A percentile compares a stretch with the other conserved stretches of the same genome.
Conservation (phyloP, 2,797 vertebrate genomes). For the Hydrophis major region DNA sequence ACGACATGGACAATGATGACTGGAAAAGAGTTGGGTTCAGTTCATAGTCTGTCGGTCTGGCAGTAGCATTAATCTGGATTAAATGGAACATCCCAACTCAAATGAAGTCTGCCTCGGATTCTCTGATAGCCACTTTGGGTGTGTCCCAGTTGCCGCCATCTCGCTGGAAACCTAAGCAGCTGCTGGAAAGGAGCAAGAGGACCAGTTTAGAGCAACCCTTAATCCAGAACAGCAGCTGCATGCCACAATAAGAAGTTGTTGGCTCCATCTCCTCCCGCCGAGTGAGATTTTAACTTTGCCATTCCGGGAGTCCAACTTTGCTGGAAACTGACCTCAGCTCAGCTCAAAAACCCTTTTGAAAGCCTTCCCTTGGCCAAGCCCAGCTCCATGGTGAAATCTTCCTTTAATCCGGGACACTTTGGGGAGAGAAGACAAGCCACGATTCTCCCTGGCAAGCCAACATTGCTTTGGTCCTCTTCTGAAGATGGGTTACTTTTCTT, state of each 20-base stretch:
- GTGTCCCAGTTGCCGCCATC: neutral
- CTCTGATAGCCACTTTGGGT: neutral
- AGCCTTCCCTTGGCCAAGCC: neutral
- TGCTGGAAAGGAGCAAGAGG: neutral
- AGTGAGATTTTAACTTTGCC: neutral
- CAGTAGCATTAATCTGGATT: neutral
- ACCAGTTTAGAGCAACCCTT: neutral
- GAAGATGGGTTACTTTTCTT: neutral
- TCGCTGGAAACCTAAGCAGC: neutral
- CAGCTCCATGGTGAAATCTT: neutral
- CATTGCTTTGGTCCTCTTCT: neutral
- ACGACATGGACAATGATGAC: neutral
- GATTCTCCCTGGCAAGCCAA: neutral
- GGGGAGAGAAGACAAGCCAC: neutral
- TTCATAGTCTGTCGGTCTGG: neutral
- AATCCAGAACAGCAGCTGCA: neutral
- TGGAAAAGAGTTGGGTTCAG: neutral
- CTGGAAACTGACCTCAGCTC: neutral
- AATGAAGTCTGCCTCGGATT: neutral
- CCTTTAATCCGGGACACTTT: fast-evolving
- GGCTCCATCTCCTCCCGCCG: neutral
- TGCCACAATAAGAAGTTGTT: no score
- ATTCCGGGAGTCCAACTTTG: no score
- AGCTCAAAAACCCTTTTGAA: neutral
- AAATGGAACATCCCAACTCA: neutral